These are phyloP conservation scores for Isoperla grammatica DNA, from an alignment of 2,888 invertebrate genomes.

Conservation along the genomic window DNA sequence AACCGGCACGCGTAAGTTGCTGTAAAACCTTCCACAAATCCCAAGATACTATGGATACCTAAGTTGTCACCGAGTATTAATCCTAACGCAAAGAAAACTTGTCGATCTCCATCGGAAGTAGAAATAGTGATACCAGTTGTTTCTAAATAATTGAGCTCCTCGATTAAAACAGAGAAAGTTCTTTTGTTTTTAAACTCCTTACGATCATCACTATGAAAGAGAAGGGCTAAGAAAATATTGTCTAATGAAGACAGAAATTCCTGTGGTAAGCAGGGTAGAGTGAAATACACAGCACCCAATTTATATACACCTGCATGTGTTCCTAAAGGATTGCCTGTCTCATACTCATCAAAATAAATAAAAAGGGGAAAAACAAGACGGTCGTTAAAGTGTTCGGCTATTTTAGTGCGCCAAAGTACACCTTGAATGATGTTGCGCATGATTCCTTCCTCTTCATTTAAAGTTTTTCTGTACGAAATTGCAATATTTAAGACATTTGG, in stretches of 20 bases:
- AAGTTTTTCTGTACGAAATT: neutral
- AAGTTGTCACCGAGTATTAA: constrained; percentile 30
- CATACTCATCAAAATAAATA: constrained; percentile 17
- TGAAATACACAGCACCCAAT: constrained; percentile 23
- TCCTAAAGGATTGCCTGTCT: constrained; percentile 19
- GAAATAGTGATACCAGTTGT: constrained; percentile 24
- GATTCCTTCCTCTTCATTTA: neutral
- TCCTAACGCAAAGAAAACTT: constrained; percentile 26
- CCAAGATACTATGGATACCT: constrained; percentile 28
- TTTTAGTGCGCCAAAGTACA: neutral
- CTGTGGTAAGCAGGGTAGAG: constrained; percentile 25
- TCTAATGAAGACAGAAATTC: constrained; percentile 20
- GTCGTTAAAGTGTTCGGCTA: neutral
- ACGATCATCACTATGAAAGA: constrained; percentile 15
- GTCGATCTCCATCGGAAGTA: constrained; percentile 14
- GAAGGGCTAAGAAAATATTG: constrained; percentile 17
- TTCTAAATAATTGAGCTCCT: constrained; percentile 27
- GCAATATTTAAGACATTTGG: constrained; percentile 1
- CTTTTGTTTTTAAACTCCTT: constrained; percentile 21
- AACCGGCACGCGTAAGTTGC: constrained; percentile 29
- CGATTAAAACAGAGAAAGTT: constrained; percentile 26
- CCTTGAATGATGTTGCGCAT: constrained; percentile 15
- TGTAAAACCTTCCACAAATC: constrained; percentile 27
- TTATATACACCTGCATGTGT: constrained; percentile 22
- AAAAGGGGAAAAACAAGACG: constrained; percentile 8